A percentile compares a stretch with the other conserved stretches of the same genome.
Evolutionary conservation across 2,797 vertebrate species (phyloP).

Genomic region (Melanotaenia trifasciata): DNA sequence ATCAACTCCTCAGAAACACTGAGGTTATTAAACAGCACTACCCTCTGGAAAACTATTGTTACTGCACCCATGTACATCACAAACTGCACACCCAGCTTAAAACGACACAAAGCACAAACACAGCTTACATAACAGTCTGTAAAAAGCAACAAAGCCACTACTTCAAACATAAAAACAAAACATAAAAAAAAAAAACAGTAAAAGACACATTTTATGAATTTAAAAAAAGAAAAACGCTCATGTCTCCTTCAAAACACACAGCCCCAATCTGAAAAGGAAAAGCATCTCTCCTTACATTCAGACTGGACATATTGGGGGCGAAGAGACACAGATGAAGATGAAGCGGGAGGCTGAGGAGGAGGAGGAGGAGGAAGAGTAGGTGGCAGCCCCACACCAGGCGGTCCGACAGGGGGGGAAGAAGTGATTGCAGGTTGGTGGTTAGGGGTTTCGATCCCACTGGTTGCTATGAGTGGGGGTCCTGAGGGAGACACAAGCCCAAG

Average conservation of each 20-base stretch:
- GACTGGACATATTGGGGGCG: conserved; percentile 95
- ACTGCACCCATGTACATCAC: conserved; percentile 48
- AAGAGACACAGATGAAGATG: conserved; percentile 86
- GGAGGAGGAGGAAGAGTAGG: conserved; percentile 78
- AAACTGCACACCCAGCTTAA: background rate
- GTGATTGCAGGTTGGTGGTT: conserved; percentile 84
- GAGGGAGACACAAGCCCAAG: conserved; percentile 78
- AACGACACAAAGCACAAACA: conserved; percentile 7
- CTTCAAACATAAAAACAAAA: background rate
- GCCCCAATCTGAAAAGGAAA: conserved; percentile 59
- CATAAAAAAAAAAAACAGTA: background rate
- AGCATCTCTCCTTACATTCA: conserved; percentile 90
- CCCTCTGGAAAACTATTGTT: conserved; percentile 60
- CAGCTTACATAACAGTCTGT: background rate
- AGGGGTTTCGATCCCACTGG: conserved; percentile 90
- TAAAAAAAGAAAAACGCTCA: conserved; percentile 13
- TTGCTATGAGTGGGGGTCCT: conserved; percentile 93
- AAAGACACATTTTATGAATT: conserved; percentile 2
- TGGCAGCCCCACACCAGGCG: conserved; percentile 80
- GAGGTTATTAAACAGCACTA: conserved; percentile 60
- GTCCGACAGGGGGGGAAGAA: conserved; percentile 79
- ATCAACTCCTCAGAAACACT: background rate
- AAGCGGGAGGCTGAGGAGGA: conserved; percentile 72
- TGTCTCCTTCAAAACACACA: conserved; percentile 8
- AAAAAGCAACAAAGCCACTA: background rate